Evolutionary conservation across 2,113 vertebrate genomes (phyloP).

Genomic region (Spizaetus ornatus): DNA sequence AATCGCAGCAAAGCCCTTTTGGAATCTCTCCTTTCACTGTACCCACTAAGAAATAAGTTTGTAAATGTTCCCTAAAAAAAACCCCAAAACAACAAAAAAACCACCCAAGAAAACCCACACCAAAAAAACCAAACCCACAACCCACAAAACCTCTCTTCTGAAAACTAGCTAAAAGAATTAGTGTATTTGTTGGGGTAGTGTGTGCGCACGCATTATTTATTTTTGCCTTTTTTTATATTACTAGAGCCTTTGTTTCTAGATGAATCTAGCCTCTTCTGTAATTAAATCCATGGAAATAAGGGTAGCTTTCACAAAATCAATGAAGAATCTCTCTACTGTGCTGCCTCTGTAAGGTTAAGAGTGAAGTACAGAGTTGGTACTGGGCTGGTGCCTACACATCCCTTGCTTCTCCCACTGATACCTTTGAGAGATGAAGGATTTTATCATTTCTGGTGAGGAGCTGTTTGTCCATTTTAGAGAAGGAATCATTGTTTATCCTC

Average conservation of each 20-base stretch:
- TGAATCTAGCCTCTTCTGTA: not conserved
- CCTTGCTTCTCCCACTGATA: not conserved
- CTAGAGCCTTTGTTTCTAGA: not conserved
- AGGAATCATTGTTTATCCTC: not conserved
- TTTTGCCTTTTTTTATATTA: not conserved
- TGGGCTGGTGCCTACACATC: not conserved
- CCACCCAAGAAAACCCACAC: too few species aligned
- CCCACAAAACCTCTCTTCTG: not conserved
- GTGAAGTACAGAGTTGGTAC: not conserved
- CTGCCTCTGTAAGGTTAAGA: not conserved
- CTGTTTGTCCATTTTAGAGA: not conserved
- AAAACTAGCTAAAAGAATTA: not conserved
- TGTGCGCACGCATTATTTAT: accelerated
- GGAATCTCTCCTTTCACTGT: not conserved
- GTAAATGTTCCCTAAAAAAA: not conserved
- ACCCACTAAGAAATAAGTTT: not conserved
- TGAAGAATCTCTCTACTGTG: not conserved
- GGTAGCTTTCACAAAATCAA: not conserved
- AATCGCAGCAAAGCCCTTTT: not conserved
- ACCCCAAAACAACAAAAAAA: not conserved
- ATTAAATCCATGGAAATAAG: not conserved
- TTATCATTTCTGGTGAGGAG: not conserved
- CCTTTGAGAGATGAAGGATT: not conserved
- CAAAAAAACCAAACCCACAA: not conserved
- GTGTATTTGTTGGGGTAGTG: not conserved